Evolutionary conservation across 2,113 vertebrate species (phyloP).

Genomic region (Podiceps cristatus): DNA sequence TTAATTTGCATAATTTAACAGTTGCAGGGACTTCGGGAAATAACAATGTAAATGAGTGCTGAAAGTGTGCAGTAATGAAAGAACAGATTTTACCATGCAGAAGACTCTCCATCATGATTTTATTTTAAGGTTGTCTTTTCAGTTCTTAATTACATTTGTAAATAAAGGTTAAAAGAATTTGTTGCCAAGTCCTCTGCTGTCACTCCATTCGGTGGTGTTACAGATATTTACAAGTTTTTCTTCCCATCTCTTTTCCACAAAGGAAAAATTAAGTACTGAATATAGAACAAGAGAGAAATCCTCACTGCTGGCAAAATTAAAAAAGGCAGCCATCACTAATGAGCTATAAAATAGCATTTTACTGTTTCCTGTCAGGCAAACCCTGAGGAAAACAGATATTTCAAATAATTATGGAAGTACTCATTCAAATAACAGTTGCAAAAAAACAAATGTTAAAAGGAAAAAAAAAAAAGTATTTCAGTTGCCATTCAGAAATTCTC

Average conservation of each 20-base stretch:
- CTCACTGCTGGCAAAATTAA: neutral
- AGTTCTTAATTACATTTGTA: constrained; percentile 48
- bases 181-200: neutral
- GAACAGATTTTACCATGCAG: neutral
- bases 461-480: constrained; percentile 9
- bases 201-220: neutral
- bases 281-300: neutral
- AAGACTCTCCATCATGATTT: neutral
- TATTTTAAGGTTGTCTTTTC: neutral
- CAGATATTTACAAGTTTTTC: neutral
- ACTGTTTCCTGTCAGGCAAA: constrained; percentile 22
- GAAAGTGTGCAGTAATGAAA: constrained; percentile 32
- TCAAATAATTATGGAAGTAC: constrained; percentile 37
- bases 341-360: constrained; percentile 19
- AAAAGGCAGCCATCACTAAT: neutral
- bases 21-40: constrained; percentile 60
- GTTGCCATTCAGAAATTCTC: constrained; percentile 36
- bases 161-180: constrained; percentile 32
- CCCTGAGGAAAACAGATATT: constrained; percentile 33
- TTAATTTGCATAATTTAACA: constrained; percentile 70
- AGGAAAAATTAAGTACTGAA: neutral
- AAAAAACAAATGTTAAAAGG: constrained; percentile 24
- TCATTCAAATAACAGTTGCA: constrained; percentile 16
- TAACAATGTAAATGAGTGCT: constrained; percentile 56
- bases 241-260: neutral